Base-by-base conservation (phyloP, 2,113 vertebrate species). In the Lycaon pictus region DNA sequence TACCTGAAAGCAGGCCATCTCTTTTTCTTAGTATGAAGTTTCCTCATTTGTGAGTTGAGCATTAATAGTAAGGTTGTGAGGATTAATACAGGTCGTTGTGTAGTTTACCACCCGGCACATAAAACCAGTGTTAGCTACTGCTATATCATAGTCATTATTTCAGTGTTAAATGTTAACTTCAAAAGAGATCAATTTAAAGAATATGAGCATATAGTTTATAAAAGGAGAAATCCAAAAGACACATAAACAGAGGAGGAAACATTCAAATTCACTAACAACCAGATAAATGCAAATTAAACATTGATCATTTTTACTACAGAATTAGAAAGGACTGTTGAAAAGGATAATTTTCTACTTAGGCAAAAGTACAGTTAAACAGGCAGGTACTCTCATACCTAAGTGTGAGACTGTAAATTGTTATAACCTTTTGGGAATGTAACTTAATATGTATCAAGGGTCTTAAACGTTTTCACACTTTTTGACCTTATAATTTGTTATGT, bases 41-140 rank as follows among this genome's bases (percentile, higher is more conserved):
- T 97, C 55, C n/a, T 86, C 35, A 15, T 48, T n/a, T 83, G 37
- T 63, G 80, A 88, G 55, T 48, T 79, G 29, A 97, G 7, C 56
- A 51, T 93, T 83, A 92, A 88, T 97, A 82, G 90, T 53, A 80
- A 83, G 17, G 1, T 72, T 43, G 17, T 95, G 63, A 79, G 80
- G 76, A 80, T 71, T 84, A 89, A 56, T 67, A 29, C 35, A 29
- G 56, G 10, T 62, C 51, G 1, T 89, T 62, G 35, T 53, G 93
- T 55, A 69, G 25, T 19, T 7, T 4, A 65, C 10, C 7, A 23
- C 19, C 71, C 71, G 29, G 12, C n/a, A 76, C 3, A 25, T 25
- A 71, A 0, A 81, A 65, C 77, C 74, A 15, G 20, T 79, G 60
- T 69, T 51, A 93, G 29, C n/a, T n/a, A 56, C 32, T 60, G 65